Evolutionary conservation across 2,113 vertebrate species (phyloP).

Genomic region (Noctilio leporinus): DNA sequence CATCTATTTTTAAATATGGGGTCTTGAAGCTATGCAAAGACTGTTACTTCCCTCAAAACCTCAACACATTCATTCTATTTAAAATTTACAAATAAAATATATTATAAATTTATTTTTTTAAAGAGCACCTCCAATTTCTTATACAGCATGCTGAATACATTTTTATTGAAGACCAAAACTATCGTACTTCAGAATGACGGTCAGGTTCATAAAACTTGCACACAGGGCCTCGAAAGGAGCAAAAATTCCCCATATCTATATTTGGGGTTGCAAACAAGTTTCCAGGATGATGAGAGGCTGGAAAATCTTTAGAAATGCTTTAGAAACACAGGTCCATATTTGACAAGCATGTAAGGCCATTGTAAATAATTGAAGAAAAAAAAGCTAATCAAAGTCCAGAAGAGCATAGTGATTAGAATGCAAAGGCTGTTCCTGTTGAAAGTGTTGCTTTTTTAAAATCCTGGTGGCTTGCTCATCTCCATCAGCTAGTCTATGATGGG

Average conservation of each 20-base stretch:
- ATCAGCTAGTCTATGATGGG: background rate
- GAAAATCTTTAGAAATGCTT: slow-evolving; percentile 41
- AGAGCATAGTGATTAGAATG: background rate
- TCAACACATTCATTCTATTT: slow-evolving; percentile 24
- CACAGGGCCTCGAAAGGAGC: background rate
- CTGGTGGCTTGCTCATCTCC: background rate
- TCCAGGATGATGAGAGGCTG: slow-evolving; percentile 39
- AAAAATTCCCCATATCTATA: slow-evolving; percentile 2
- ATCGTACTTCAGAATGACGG: background rate
- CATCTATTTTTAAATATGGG: background rate
- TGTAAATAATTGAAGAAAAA: slow-evolving; percentile 68
- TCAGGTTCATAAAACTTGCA: background rate
- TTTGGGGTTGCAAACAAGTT: slow-evolving; percentile 38
- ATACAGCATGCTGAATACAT: background rate
- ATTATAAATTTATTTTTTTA: background rate
- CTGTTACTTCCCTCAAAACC: background rate
- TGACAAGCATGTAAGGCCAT: slow-evolving; percentile 55
- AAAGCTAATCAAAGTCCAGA: background rate
- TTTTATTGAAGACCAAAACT: background rate
- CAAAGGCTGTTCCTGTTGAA: background rate
- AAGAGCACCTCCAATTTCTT: background rate
- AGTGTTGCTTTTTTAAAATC: slow-evolving; percentile 8
- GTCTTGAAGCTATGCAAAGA: background rate
- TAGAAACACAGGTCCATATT: slow-evolving; percentile 37
- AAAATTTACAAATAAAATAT: background rate